Conservation (phyloP, 1,140 invertebrate genomes). For the Drosophila cardini region DNA sequence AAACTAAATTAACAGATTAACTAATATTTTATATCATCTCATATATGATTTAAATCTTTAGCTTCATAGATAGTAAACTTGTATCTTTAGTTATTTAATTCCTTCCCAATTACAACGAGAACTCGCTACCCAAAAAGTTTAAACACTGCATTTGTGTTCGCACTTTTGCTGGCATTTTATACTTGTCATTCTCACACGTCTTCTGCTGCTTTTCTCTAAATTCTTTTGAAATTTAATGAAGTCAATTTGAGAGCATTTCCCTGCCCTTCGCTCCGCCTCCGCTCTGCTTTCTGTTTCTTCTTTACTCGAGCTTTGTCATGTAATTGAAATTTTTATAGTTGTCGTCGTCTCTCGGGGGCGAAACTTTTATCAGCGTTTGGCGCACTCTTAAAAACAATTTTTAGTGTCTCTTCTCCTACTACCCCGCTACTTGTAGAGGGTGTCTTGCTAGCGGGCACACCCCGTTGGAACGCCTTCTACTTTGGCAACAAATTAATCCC, state of each 20-base stretch:
- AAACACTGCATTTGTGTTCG: neutral
- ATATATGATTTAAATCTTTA: too few species aligned
- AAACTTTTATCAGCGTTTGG: constrained; percentile 70
- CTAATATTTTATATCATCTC: too few species aligned
- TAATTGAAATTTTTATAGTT: constrained; percentile 84
- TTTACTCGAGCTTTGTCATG: constrained; percentile 24
- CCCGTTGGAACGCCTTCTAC: constrained; percentile 4
- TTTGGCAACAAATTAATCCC: constrained; percentile 79
- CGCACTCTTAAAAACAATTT: constrained; percentile 80
- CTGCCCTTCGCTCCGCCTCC: neutral
- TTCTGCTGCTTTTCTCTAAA: constrained; percentile 52
- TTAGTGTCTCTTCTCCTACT: constrained; percentile 25
- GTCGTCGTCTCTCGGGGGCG: constrained; percentile 55
- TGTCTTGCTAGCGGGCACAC: neutral
- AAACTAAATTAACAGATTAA: too few species aligned
- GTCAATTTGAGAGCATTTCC: constrained; percentile 58
- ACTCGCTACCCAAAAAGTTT: neutral
- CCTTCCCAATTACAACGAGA: neutral
- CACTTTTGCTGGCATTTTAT: constrained; percentile 12
- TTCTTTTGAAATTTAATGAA: constrained; percentile 79
- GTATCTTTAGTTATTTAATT: neutral
- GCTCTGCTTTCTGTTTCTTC: neutral
- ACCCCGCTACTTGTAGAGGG: neutral
- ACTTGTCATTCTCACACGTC: constrained; percentile 51
- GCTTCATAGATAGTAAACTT: too few species aligned